Evolutionary conservation across 2,797 vertebrate species (phyloP).

Genomic region (Chiroxiphia lanceolata): DNA sequence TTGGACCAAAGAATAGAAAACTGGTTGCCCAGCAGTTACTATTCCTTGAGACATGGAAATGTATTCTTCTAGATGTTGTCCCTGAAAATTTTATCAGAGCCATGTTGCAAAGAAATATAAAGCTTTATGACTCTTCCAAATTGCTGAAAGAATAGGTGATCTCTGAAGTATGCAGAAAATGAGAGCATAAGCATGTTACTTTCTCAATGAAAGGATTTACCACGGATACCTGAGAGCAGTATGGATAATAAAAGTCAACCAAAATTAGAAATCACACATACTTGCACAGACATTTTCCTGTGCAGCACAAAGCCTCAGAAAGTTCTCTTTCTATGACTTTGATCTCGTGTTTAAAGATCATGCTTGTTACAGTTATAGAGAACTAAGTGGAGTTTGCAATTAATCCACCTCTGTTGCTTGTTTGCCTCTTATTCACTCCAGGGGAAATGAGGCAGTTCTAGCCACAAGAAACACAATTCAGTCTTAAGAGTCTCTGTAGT

Average conservation of each 20-base stretch:
- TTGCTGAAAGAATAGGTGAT: neutral
- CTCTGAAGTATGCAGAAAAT: neutral
- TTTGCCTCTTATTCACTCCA: neutral
- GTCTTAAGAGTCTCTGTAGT: neutral
- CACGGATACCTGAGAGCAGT: neutral
- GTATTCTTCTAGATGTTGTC: neutral
- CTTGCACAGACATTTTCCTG: neutral
- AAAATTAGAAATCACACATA: neutral
- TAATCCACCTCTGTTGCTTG: neutral
- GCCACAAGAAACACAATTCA: neutral
- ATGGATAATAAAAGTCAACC: neutral
- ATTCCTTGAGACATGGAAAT: neutral
- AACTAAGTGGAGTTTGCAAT: neutral
- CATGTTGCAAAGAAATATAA: neutral
- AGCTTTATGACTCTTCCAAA: neutral
- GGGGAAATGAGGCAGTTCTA: neutral
- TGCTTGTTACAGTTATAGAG: neutral
- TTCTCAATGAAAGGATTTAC: neutral
- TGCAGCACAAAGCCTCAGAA: neutral
- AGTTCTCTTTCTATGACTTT: neutral
- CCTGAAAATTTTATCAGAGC: neutral
- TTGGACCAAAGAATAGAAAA: neutral
- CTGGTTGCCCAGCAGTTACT: neutral
- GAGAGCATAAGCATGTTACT: neutral
- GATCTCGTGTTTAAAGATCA: neutral